Base-by-base conservation (phyloP, 2,888 invertebrate genomes). In the Subacronicta megacephala region DNA sequence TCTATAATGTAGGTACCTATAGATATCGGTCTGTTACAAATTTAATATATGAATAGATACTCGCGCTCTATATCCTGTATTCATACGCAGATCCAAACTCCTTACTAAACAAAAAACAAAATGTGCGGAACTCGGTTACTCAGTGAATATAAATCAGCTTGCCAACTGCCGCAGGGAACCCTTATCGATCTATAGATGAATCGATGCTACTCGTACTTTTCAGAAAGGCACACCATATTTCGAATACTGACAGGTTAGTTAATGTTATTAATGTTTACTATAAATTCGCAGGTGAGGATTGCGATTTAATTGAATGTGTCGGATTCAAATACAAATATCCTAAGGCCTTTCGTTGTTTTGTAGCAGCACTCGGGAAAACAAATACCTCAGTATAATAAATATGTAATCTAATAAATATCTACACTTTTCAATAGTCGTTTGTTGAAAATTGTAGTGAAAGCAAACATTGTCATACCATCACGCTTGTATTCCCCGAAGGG, bases 111-210 rank as follows among this genome's bases (percentile, higher is more conserved):
- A 62, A 70, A 72, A 57, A 57, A 62, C 49, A 35, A 64, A 61
- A 66, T 36, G 44, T 58, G 35, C 42, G 52, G 41, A 62, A 53
- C 31, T 49, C 49, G 62, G 57, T 51, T 55, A 55, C 43, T 47
- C 57, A 45, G 57, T 61, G 73, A 72, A 75, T 72, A 72, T 67
- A 72, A 75, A 72, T 67, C 72, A 75, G 60, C 23, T n/a, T n/a
- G 31, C 31, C 31, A 6, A 31, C 55, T 40, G 53, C 59, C 60
- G 53, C 72, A 36, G 62, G 56, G 50, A 40, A 38, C 35, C 18
- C 45, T 36, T 47, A 61, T 41, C 60, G 72, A 59, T 40, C 31
- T 51, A 37, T 40, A 40, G 20, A 49, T 51, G 40, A 67, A 42
- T 58, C 62, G 55, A 58, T 50, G 49, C 46, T 66, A 62, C n/a